These are phyloP conservation scores for Anhinga rufa DNA, from an alignment of 2,113 vertebrate genomes.

Conservation along the genomic window DNA sequence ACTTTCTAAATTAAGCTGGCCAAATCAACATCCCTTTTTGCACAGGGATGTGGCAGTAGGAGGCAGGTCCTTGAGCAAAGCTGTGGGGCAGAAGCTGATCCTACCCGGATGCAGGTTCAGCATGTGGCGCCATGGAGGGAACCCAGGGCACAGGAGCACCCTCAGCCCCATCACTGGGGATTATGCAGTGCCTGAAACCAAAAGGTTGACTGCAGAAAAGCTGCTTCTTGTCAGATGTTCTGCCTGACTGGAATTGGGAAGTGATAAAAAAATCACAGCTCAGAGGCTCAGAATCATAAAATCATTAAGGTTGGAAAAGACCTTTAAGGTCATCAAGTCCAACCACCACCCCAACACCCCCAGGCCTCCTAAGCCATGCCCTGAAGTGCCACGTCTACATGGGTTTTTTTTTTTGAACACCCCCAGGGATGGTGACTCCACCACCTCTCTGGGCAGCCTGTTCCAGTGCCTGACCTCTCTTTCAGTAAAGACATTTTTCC, in stretches of 20 bases:
- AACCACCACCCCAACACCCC: too few species aligned
- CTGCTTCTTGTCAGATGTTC: neutral
- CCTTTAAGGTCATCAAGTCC: too few species aligned
- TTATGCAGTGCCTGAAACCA: rapidly evolving
- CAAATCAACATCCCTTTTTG: neutral
- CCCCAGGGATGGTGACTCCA: too few species aligned
- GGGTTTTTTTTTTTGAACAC: too few species aligned
- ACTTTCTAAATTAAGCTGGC: neutral
- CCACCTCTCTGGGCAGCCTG: too few species aligned
- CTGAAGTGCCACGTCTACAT: too few species aligned
- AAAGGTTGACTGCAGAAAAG: neutral
- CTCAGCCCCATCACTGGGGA: neutral
- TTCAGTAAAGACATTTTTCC: too few species aligned
- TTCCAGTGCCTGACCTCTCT: too few species aligned
- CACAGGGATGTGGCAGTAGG: neutral
- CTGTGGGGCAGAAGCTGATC: neutral
- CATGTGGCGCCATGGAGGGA: rapidly evolving
- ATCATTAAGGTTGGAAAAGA: too few species aligned
- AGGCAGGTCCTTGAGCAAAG: neutral
- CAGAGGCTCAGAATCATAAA: too few species aligned
- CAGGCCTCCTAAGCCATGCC: too few species aligned
- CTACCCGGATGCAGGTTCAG: neutral
- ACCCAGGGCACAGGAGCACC: rapidly evolving
- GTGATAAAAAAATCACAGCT: too few species aligned
- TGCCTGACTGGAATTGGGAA: neutral